Conservation (phyloP, 2,888 invertebrate species). For the Stenurella melanura region DNA sequence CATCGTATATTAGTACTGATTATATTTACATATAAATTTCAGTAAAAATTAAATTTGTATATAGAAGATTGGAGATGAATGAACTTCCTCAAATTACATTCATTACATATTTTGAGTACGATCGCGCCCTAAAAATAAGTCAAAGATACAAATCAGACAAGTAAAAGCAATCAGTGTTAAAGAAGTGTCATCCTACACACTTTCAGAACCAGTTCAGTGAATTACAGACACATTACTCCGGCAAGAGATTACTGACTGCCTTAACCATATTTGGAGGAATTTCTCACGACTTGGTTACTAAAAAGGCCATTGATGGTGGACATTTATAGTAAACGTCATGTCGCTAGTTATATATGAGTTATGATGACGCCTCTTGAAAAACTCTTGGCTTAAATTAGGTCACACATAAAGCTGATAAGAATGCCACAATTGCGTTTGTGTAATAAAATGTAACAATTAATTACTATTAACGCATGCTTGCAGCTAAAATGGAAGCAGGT, state of each 20-base stretch:
- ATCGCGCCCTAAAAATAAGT: constrained; percentile 15
- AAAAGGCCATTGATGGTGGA: constrained; percentile 61
- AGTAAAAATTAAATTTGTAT: not conserved
- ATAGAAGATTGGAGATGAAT: not conserved
- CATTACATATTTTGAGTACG: constrained; percentile 10
- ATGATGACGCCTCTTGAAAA: constrained; percentile 9
- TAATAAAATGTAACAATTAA: constrained; percentile 1
- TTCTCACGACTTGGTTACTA: constrained; percentile 67
- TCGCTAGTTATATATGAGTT: constrained; percentile 11
- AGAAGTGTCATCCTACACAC: constrained; percentile 49
- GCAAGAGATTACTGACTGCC: constrained; percentile 44
- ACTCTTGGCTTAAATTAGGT: constrained; percentile 18
- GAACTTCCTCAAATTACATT: not conserved
- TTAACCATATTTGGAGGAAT: constrained; percentile 64
- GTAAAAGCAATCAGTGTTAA: constrained; percentile 28
- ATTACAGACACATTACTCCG: constrained; percentile 23
- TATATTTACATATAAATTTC: not conserved
- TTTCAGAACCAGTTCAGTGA: constrained; percentile 50
- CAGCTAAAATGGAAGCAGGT: constrained; percentile 23
- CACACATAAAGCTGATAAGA: constrained; percentile 21
- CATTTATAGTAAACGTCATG: constrained; percentile 1
- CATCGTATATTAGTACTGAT: too few species aligned
- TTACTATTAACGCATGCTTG: not conserved
- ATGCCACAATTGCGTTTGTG: constrained; percentile 6
- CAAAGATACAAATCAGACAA: constrained; percentile 39